These are phyloP conservation scores for Scaptomyza polygonia DNA, from an alignment of 2,888 invertebrate genomes.

Conservation along the genomic window DNA sequence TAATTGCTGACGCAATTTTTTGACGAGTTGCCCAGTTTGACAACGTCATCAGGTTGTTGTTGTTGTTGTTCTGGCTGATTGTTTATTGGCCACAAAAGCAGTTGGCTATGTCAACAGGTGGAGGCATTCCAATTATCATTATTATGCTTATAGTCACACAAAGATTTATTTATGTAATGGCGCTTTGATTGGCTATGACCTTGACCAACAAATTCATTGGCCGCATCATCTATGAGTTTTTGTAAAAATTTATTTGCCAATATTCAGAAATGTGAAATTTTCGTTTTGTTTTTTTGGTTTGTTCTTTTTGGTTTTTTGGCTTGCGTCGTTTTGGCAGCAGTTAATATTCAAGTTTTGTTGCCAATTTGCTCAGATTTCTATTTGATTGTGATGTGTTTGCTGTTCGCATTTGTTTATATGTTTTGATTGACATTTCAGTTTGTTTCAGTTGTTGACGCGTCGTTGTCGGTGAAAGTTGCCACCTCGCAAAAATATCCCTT, in stretches of 20 bases:
- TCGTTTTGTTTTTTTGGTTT: not conserved
- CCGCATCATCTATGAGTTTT: conserved; percentile 68
- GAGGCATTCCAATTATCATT: conserved; percentile 68
- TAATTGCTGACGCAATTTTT: conserved; percentile 81
- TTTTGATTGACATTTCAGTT: conserved; percentile 61
- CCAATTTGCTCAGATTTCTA: conserved; percentile 65
- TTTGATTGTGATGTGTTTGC: conserved; percentile 27
- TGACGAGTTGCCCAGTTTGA: conserved; percentile 81
- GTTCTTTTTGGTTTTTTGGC: conserved; percentile 23
- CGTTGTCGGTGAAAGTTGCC: conserved; percentile 53
- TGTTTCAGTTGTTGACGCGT: conserved; percentile 54
- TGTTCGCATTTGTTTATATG: conserved; percentile 46
- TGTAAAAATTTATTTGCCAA: conserved; percentile 79
- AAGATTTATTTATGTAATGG: conserved; percentile 51
- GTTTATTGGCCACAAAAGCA: conserved; percentile 74
- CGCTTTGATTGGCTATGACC: conserved; percentile 69
- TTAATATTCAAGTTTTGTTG: conserved; percentile 74
- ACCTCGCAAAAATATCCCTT: conserved; percentile 2
- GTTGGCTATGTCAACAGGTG: conserved; percentile 71
- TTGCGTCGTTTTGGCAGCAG: conserved; percentile 73
- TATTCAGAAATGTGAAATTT: conserved; percentile 62
- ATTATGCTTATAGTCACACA: conserved; percentile 52
- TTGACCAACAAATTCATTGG: conserved; percentile 61
- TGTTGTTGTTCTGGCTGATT: conserved; percentile 44
- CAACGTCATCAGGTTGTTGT: conserved; percentile 58